Evolutionary conservation across 1,140 invertebrate species (phyloP).

Genomic region (Apis florea): DNA sequence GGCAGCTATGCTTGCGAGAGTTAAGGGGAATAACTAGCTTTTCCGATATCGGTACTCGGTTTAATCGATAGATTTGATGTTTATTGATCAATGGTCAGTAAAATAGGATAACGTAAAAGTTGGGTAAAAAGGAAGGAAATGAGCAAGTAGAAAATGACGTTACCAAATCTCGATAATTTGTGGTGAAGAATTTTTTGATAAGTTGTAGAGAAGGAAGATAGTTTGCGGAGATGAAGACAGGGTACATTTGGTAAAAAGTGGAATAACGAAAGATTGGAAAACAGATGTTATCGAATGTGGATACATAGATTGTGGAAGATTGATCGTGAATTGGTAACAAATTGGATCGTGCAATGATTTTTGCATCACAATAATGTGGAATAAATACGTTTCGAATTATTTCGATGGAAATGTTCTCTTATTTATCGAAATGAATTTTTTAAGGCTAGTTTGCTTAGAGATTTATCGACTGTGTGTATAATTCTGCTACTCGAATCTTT

Average conservation of each 20-base stretch:
- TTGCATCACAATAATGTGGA: not conserved
- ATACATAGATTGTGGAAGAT: too few species aligned
- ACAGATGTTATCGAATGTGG: too few species aligned
- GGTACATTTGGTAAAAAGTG: not conserved
- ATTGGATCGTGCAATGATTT: not conserved
- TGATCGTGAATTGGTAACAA: too few species aligned
- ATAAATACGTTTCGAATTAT: not conserved
- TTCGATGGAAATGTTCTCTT: not conserved
- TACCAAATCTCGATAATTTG: not conserved
- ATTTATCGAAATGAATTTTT: not conserved
- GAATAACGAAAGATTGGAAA: too few species aligned
- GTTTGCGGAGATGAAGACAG: too few species aligned
- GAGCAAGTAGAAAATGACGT: not conserved
- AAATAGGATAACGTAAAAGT: too few species aligned
- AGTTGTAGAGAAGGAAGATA: too few species aligned
- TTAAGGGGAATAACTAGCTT: slow-evolving; percentile 26
- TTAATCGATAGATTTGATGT: not conserved
- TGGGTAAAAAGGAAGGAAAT: too few species aligned
- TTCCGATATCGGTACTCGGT: slow-evolving; percentile 18
- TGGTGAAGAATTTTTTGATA: not conserved
- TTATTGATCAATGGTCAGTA: not conserved
- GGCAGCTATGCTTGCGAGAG: slow-evolving; percentile 31
- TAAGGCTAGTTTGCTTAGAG: too few species aligned
- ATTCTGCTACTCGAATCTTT: too few species aligned
- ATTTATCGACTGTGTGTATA: not conserved